Evolutionary conservation across 2,113 vertebrate species (phyloP).

Genomic region (Zosterops borbonicus): DNA sequence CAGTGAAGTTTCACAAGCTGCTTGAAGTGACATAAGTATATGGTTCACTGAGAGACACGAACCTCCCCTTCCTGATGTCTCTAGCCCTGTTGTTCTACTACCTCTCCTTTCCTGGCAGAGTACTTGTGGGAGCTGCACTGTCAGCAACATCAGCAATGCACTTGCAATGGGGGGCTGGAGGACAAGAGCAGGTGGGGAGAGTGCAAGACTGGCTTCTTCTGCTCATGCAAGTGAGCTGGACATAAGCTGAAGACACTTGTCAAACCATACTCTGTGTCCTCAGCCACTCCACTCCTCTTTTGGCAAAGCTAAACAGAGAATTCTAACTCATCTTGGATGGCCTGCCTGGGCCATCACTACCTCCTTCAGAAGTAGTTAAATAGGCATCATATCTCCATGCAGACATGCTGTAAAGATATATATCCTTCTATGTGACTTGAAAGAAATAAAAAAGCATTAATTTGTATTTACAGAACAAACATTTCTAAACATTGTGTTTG

Average conservation of each 20-base stretch:
- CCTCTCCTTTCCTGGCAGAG: not conserved
- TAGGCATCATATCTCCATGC: not conserved
- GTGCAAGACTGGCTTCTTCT: not conserved
- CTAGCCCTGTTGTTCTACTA: not conserved
- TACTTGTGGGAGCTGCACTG: not conserved
- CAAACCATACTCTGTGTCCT: not conserved
- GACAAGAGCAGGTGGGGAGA: not conserved
- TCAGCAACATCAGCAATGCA: not conserved
- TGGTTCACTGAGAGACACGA: not conserved
- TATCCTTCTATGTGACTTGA: not conserved
- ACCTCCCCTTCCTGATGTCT: not conserved
- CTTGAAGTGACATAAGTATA: not conserved
- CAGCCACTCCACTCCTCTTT: not conserved
- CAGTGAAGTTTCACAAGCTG: not conserved
- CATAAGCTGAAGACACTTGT: not conserved
- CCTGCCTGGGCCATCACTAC: not conserved
- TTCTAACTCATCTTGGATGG: not conserved
- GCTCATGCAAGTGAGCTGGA: not conserved
- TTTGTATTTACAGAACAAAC: constrained; percentile 64
- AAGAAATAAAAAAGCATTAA: constrained; percentile 37
- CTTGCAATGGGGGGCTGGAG: not conserved
- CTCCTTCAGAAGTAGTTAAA: constrained; percentile 4
- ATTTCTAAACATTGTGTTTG: constrained; percentile 60
- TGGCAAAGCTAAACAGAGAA: not conserved
- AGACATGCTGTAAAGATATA: not conserved